Percentiles rank a stretch among this genome's conserved stretches.
Conservation (phyloP, 1,140 invertebrate genomes). For the Aphis craccivora region DNA sequence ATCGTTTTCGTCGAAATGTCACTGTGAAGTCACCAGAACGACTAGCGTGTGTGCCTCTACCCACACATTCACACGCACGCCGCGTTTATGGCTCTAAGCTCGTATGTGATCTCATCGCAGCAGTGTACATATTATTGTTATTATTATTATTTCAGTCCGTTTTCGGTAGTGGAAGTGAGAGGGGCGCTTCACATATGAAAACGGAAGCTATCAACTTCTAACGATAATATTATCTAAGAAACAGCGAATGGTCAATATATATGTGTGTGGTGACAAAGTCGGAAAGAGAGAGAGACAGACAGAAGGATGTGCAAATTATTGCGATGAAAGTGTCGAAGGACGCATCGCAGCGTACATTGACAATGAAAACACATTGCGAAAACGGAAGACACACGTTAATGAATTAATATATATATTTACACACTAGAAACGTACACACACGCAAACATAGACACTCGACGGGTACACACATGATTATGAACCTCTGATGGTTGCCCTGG, state of each 20-base stretch:
- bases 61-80: neutral
- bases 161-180: neutral
- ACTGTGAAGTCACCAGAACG: neutral
- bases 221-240: neutral
- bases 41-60: neutral
- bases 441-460: neutral
- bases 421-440: neutral
- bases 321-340: neutral
- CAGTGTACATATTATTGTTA: neutral
- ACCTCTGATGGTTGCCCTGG: slow-evolving; percentile 52
- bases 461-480: slow-evolving; percentile 40
- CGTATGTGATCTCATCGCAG: neutral
- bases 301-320: neutral
- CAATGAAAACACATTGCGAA: neutral
- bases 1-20: neutral
- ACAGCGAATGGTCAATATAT: too few species aligned
- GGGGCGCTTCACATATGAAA: neutral
- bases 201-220: neutral
- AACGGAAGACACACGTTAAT: neutral
- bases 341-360: neutral
- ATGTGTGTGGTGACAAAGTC: too few species aligned
- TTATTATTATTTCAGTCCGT: neutral
- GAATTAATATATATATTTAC: neutral
- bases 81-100: neutral
- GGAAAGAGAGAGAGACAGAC: too few species aligned